These are phyloP conservation scores for Geothlypis trichas DNA, from an alignment of 2,113 vertebrate genomes.

Conservation along the genomic window DNA sequence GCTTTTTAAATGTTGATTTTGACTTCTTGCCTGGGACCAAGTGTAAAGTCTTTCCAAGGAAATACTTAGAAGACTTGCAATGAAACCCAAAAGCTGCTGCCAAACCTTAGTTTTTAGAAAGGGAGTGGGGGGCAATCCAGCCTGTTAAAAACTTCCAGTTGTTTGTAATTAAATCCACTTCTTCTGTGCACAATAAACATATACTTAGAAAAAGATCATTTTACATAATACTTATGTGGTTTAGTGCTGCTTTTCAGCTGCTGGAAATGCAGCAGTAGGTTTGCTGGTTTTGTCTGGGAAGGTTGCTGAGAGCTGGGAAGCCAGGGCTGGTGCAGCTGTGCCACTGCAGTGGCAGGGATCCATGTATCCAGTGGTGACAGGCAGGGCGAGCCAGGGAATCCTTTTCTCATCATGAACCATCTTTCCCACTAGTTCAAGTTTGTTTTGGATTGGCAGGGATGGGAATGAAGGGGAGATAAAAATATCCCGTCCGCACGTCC, in stretches of 20 bases:
- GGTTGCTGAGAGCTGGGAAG: constrained; percentile 43
- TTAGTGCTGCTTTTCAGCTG: constrained; percentile 38
- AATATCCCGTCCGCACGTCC: not conserved
- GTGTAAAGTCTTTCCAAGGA: constrained; percentile 73
- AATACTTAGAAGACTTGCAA: constrained; percentile 71
- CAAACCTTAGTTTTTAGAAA: constrained; percentile 54
- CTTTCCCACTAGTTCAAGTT: constrained; percentile 11
- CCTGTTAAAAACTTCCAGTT: constrained; percentile 60
- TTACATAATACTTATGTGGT: constrained; percentile 54
- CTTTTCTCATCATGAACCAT: not conserved
- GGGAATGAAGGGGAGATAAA: constrained; percentile 25
- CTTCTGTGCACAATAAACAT: constrained; percentile 49
- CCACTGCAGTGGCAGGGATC: not conserved
- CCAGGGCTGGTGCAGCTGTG: not conserved
- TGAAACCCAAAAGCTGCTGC: constrained; percentile 56
- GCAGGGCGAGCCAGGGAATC: not conserved
- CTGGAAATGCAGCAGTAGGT: constrained; percentile 18
- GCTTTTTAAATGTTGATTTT: constrained; percentile 70
- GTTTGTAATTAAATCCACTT: constrained; percentile 59
- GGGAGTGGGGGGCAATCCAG: constrained; percentile 39
- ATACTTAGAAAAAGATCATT: constrained; percentile 55
- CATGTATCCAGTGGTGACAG: not conserved
- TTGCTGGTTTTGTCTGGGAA: constrained; percentile 25
- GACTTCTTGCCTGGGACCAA: constrained; percentile 73
- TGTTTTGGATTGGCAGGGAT: constrained; percentile 22